A percentile compares a stretch with the other conserved stretches of the same genome.
Conservation (phyloP, 2,888 invertebrate genomes). For the Noctua janthina region DNA sequence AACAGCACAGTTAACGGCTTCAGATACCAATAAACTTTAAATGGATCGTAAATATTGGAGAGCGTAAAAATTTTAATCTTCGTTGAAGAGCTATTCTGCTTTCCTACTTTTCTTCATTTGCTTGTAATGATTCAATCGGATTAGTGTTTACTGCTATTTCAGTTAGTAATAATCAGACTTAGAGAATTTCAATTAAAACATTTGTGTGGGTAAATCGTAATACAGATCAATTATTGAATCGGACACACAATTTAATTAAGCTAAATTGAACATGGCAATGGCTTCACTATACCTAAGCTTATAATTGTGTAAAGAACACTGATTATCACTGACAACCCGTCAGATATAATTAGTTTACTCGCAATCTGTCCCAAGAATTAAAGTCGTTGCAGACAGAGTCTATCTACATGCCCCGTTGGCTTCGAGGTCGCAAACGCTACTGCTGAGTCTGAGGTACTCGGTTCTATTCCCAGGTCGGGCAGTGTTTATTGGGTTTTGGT, state of each 20-base stretch:
- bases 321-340: no score
- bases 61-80: constrained; percentile 61
- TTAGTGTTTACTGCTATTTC: constrained; percentile 12
- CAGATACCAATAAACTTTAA: constrained; percentile 55
- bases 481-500: background rate
- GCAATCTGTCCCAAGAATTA: background rate
- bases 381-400: background rate
- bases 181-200: background rate
- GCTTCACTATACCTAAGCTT: background rate
- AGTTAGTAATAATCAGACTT: background rate
- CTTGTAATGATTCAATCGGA: constrained; percentile 16
- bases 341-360: background rate
- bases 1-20: constrained; percentile 53
- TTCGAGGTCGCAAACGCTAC: background rate
- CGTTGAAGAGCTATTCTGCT: constrained; percentile 29
- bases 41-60: constrained; percentile 61
- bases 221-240: background rate
- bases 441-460: no score
- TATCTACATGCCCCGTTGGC: background rate
- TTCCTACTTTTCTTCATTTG: constrained; percentile 6
- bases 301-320: background rate
- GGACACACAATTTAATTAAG: background rate
- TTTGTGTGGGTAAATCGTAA: background rate
- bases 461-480: background rate
- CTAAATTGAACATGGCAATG: background rate